These are phyloP conservation scores for Chrysochloris asiatica DNA, from an alignment of 2,113 vertebrate species.

Conservation along the genomic window DNA sequence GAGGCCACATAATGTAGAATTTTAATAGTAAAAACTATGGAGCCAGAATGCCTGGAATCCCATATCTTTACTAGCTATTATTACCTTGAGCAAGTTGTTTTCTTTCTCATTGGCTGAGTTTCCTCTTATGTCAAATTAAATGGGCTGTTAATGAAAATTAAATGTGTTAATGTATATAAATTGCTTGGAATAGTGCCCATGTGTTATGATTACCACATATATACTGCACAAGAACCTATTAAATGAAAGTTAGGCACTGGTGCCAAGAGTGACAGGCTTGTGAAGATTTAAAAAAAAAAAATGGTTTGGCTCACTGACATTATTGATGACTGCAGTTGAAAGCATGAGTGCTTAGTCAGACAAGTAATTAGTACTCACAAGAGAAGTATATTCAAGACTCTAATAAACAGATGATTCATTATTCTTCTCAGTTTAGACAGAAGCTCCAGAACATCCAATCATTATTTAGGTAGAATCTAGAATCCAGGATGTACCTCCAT, in stretches of 20 bases:
- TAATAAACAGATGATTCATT: slow-evolving; percentile 26
- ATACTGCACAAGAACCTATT: background rate
- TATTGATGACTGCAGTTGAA: slow-evolving; percentile 16
- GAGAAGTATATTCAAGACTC: slow-evolving; percentile 20
- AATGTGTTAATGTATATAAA: slow-evolving; percentile 15
- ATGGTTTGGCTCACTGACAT: background rate
- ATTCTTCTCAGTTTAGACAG: slow-evolving; percentile 10
- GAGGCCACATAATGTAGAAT: background rate
- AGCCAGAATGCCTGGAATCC: background rate
- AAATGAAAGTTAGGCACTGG: background rate
- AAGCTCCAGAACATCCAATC: background rate
- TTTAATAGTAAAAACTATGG: slow-evolving; percentile 31
- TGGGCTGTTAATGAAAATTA: slow-evolving; percentile 21
- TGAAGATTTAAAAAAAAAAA: slow-evolving; percentile 10
- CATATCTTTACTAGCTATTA: background rate
- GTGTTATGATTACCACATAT: background rate
- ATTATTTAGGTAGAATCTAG: slow-evolving; percentile 47
- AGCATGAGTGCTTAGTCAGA: background rate
- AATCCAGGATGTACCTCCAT: background rate
- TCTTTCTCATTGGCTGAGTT: slow-evolving; percentile 21
- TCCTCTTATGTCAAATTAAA: slow-evolving; percentile 27
- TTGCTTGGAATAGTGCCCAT: background rate
- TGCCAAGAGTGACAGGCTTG: background rate
- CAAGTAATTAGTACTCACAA: slow-evolving; percentile 36
- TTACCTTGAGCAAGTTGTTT: slow-evolving; percentile 13